phyloP scores from a whole-genome alignment of 2,113 vertebrate species.

The Pangasianodon hypophthalmus region DNA sequence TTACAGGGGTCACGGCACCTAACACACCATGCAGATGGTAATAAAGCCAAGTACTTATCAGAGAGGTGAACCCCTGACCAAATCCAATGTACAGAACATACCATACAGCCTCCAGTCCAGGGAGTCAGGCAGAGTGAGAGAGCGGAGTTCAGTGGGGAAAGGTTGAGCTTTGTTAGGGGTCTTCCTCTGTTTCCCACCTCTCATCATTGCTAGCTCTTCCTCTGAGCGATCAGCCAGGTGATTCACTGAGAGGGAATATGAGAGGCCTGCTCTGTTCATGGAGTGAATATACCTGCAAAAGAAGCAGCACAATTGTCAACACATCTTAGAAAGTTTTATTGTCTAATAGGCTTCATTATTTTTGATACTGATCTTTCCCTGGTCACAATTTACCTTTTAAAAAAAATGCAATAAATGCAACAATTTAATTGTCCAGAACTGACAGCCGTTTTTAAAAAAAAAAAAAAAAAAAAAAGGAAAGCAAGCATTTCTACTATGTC shows the following conservation, averaged over 20 bases:
- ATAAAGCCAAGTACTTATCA: neutral
- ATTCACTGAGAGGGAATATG: conserved; percentile 75
- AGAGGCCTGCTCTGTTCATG: conserved; percentile 74
- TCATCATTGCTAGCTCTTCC: conserved; percentile 69
- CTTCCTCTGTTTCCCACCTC: conserved; percentile 62
- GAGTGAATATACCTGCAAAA: conserved; percentile 76
- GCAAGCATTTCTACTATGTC: neutral
- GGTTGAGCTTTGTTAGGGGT: conserved; percentile 69
- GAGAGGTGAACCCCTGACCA: neutral
- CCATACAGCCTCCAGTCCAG: conserved; percentile 79
- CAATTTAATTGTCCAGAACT: neutral
- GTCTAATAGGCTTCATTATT: neutral
- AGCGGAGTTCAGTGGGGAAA: conserved; percentile 64
- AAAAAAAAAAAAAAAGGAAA: neutral
- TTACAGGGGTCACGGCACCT: conserved; percentile 81
- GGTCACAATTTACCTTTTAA: neutral
- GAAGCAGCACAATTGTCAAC: neutral
- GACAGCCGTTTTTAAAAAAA: neutral
- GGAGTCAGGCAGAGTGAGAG: conserved; percentile 69
- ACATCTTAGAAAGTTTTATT: neutral
- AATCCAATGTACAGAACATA: conserved; percentile 42
- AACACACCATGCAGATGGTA: conserved; percentile 1
- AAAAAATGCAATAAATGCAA: neutral
- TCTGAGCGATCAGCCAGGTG: conserved; percentile 74
- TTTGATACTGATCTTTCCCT: neutral